Conservation (phyloP, 2,888 invertebrate species). For the Parascotia fuliginaria region DNA sequence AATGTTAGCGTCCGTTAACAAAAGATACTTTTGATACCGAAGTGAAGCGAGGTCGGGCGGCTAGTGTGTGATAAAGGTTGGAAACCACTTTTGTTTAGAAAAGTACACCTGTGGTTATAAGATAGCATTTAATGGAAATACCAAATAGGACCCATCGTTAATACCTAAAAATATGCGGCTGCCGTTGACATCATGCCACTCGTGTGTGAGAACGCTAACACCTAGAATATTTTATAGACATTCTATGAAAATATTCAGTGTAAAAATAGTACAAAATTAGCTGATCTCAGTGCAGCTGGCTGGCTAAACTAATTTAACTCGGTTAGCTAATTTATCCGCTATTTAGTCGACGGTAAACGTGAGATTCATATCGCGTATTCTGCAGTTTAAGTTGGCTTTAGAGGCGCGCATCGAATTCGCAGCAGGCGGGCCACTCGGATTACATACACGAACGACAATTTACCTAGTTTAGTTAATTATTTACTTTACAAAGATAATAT, state of each 20-base stretch:
- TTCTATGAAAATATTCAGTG: not conserved
- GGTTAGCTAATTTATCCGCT: conserved; percentile 80
- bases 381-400: conserved; percentile 68
- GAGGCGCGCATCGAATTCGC: conserved; percentile 68
- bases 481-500: conserved; percentile 29
- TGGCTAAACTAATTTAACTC: conserved; percentile 72
- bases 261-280: conserved; percentile 21
- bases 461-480: conserved; percentile 43
- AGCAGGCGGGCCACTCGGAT: conserved; percentile 66
- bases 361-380: conserved; percentile 78
- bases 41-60: no score
- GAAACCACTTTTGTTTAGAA: no score
- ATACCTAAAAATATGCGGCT: no score
- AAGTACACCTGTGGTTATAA: no score
- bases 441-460: conserved; percentile 48
- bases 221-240: no score
- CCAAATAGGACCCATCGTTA: no score
- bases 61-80: no score
- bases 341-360: conserved; percentile 80
- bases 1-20: no score
- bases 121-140: no score
- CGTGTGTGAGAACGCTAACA: no score
- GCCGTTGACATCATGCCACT: no score
- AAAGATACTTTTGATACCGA: no score
- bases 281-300: conserved; percentile 48